Evolutionary conservation across 2,113 vertebrate genomes (phyloP), one percentile per base, ranked within the genome.

Genomic region (human): DNA sequence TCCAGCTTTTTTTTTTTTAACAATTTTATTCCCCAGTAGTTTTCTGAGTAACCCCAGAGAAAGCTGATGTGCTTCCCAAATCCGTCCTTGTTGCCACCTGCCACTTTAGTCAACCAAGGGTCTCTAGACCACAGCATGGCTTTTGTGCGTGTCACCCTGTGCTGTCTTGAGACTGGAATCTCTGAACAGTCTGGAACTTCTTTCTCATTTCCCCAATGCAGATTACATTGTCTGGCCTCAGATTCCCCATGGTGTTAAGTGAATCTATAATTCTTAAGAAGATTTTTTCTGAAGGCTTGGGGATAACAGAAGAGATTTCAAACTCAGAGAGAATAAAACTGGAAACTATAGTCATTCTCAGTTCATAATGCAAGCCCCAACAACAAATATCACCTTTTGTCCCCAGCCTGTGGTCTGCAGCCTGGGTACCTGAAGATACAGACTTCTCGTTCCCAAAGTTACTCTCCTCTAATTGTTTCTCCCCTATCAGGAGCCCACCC

Each of bases 261-360:
- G 90, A 89, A 27, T 81, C 78, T 85, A 16, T 76, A 95, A 88
- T 68, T 45, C 85, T 89, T 83, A 90, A 83, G 52, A 83, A 86
- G 48, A 17, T 81, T 83, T 84, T 84, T 82, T 82, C 23, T 32
- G 59, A 97, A 92, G 50, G 7, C 40, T n/a, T 55, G 40, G 16
- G 64, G 82, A 43, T 82, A 95, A 91, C 43, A 82, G 82, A n/a
- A 27, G 45, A 93, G 72, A 86, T 89, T 48, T 86, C 73, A 35
- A 82, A 86, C 78, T 95, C 35, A 90, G 43, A 66, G 35, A 85
- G 22, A 94, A 72, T 78, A 61, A 81, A 91, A 14, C 43, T 72
- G 38, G 57, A 81, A 96, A 73, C 38, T 73, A 82, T 66, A 88
- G n/a, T 6, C 17, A 27, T 66, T 89, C 38, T 78, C 11, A 52